A percentile compares a stretch with the other conserved stretches of the same genome.
These are phyloP conservation scores for Drosophila dives DNA, from an alignment of 2,888 invertebrate genomes.

Conservation along the genomic window DNA sequence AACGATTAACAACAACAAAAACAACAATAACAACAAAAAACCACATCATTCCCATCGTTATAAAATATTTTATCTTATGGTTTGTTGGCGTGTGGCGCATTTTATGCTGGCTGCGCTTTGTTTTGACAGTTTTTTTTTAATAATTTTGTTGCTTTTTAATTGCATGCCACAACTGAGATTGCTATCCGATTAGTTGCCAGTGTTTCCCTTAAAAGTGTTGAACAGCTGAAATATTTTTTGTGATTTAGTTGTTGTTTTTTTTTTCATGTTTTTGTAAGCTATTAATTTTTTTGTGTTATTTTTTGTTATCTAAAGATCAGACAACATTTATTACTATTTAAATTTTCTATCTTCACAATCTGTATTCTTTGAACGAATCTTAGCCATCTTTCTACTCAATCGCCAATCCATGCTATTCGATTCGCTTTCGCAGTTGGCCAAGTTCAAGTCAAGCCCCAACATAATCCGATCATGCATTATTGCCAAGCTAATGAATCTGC, in stretches of 20 bases:
- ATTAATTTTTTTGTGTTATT: neutral
- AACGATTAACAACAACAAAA: slow-evolving; percentile 48
- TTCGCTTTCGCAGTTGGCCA: slow-evolving; percentile 15
- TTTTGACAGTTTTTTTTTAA: slow-evolving; percentile 72
- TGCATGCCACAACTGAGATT: slow-evolving; percentile 46
- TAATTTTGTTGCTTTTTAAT: slow-evolving; percentile 77
- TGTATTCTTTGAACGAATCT: neutral
- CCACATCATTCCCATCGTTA: slow-evolving; percentile 54
- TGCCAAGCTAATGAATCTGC: slow-evolving; percentile 81
- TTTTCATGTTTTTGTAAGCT: neutral
- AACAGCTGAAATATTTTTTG: slow-evolving; percentile 6
- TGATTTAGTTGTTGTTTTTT: neutral
- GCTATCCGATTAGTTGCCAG: slow-evolving; percentile 17
- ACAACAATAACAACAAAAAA: slow-evolving; percentile 23
- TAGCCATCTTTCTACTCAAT: neutral
- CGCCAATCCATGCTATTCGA: neutral
- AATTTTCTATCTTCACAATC: neutral
- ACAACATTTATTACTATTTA: neutral
- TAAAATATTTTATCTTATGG: slow-evolving; percentile 68
- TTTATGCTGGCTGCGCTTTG: slow-evolving; percentile 70
- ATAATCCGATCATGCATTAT: slow-evolving; percentile 78
- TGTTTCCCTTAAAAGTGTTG: slow-evolving; percentile 2
- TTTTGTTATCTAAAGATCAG: neutral
- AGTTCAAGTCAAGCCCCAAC: slow-evolving; percentile 32
- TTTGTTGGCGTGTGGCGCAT: slow-evolving; percentile 69